Conservation (phyloP, 2,888 invertebrate species). For the Boloria euphrosyne region DNA sequence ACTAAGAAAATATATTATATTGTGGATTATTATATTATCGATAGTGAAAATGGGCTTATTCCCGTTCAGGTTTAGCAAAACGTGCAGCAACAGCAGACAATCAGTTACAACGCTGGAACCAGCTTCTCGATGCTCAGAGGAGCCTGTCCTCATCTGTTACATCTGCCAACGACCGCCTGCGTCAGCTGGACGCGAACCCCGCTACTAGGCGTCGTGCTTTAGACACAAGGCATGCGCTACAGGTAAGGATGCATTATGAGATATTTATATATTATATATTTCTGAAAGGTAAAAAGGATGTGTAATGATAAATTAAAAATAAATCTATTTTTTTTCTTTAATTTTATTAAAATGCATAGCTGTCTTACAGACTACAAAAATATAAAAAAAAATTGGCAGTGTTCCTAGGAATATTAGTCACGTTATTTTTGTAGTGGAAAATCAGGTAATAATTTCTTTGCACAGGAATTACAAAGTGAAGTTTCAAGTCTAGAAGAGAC, state of each 20-base stretch:
- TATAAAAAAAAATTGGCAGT: too few relatives aligned
- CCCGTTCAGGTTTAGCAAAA: conserved; percentile 68
- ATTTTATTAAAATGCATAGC: too few relatives aligned
- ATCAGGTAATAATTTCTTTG: neutral
- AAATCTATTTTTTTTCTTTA: too few relatives aligned
- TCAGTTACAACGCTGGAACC: conserved; percentile 86
- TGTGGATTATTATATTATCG: neutral
- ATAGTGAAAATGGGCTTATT: neutral
- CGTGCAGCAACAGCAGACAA: conserved; percentile 85
- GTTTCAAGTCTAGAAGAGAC: conserved; percentile 86
- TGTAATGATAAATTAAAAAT: too few relatives aligned
- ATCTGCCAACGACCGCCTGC: conserved; percentile 87
- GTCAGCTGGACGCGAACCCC: conserved; percentile 89
- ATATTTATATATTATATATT: neutral
- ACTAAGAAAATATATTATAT: neutral
- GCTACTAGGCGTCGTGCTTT: conserved; percentile 88
- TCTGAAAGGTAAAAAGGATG: too few relatives aligned
- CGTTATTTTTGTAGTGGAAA: neutral
- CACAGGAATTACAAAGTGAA: conserved; percentile 88
- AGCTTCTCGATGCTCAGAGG: conserved; percentile 88
- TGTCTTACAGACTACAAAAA: too few relatives aligned
- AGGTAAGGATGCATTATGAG: conserved; percentile 73
- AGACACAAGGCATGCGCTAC: conserved; percentile 87
- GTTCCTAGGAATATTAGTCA: neutral
- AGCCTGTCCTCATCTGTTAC: conserved; percentile 86